A percentile compares a stretch with the other conserved stretches of the same genome.
phyloP scores from a whole-genome alignment of 2,113 vertebrate species.

The Cyprinus carpio region DNA sequence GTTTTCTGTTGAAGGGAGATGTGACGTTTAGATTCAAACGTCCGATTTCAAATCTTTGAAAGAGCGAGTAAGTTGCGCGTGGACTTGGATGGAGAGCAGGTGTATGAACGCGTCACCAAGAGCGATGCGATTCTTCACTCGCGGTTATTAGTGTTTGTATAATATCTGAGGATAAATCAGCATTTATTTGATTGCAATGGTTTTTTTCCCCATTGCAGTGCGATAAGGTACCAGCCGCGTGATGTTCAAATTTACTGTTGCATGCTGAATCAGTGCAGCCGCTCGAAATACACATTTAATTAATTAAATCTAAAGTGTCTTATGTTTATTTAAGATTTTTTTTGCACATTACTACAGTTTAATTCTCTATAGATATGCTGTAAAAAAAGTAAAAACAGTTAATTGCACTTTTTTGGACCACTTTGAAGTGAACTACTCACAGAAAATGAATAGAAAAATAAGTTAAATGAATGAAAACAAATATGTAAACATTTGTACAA shows the following conservation, averaged over 20 bases:
- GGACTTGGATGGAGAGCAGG: conserved; percentile 30
- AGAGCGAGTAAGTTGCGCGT: conserved; percentile 34
- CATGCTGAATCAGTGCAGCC: neutral
- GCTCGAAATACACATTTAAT: neutral
- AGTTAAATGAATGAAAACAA: neutral
- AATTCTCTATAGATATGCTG: neutral
- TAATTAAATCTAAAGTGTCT: neutral
- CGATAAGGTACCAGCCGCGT: neutral
- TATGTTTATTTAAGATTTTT: too few relatives aligned
- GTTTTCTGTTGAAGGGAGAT: too few relatives aligned
- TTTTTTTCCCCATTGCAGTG: neutral
- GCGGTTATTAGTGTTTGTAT: neutral
- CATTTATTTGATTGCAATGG: neutral
- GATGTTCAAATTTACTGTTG: neutral
- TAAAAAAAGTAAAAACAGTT: too few relatives aligned
- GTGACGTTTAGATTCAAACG: too few relatives aligned
- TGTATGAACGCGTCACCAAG: neutral
- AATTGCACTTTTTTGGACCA: neutral
- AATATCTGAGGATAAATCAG: neutral
- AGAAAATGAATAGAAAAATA: neutral
- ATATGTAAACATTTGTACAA: too few relatives aligned
- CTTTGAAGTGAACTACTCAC: neutral
- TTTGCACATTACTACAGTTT: neutral
- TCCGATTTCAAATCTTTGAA: neutral
- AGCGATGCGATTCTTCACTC: neutral